Base-by-base conservation (phyloP, 2,797 vertebrate genomes). In the Denticeps clupeoides region DNA sequence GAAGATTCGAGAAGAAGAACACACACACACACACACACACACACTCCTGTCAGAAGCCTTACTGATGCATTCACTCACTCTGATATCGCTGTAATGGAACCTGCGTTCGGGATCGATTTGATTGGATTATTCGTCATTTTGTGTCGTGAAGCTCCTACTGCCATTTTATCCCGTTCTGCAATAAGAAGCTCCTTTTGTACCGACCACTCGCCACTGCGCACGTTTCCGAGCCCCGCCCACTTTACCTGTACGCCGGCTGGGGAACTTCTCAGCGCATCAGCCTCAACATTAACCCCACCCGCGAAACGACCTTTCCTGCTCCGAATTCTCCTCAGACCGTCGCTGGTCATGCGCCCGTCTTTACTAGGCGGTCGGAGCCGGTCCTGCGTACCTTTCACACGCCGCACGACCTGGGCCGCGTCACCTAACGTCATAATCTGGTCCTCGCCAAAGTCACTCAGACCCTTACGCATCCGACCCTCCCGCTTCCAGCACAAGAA, bases 31-130 rank as follows among this genome's bases (percentile, higher is more conserved):
- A 38, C 49, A 46, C 2, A 51, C 52, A 58, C 51, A 46, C 57
- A 58, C 49, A 35, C 50, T 47, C 50, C 62, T 68, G 28, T 67
- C 50, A 49, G 43, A 62, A 53, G 62, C 66, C 68, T 76, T 75
- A 71, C 60, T 58, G 78, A 77, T 78, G 74, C 75, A 75, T 75
- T 72, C 64, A 65, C 26, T 47, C 41, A 45, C 41, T 64, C 58
- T 49, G 37, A 52, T 63, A 38, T 47, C 47, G 49, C 55, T 59
- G 45, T 55, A 38, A 49, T 31, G 29, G 52, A 61, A 44, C 19
- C 52, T 56, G 25, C 54, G 31, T 23, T 41, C 33, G 45, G 23
- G 15, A 7, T 46, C 52, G 31, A 27, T 26, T 42, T 49, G 33
- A 45, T 35, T 25, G n/a, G 28, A 31, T 13, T 48, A 51, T 45